Base-by-base conservation (phyloP, 1,140 invertebrate genomes). In the Pollicipes pollicipes region DNA sequence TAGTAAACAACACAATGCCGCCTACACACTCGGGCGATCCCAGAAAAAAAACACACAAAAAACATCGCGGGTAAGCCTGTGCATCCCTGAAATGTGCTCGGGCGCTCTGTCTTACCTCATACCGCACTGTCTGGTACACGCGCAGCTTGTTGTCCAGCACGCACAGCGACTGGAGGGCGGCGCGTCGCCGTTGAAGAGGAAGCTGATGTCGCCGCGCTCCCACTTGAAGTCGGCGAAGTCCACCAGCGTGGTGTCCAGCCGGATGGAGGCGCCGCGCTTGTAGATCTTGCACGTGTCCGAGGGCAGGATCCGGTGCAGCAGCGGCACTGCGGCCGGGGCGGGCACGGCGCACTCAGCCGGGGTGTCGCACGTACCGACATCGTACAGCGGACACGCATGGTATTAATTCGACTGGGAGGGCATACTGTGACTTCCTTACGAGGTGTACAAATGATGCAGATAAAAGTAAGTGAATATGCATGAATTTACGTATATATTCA, bases 221-320 rank as follows among this genome's bases (percentile, higher is more conserved):
- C 92, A 95, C 76, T 88, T 87, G 91, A 94, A 95, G 76, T 95
- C 91, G 76, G 88, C 90, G 76, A 95, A 95, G 79, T 95, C 93
- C 28, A 97, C 90, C 69, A 98, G 80, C 17, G 95, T 98, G 27
- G 95, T 97, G 79, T 98, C 95, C 76, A 98, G 83, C 70, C 96
- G 87, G 72, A 96, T 90, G 68, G 88, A 88, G 31, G 90, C 88
- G 21, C 95, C 74, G 76, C 87, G 87, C 83, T 98, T 99, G 78
- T 95, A 89, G 76, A 98, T 95, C 80, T 89, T 91, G 82, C 95
- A 98, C 71, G 97, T 87, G 82, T 98, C 96, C 29, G 95, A 98
- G 45, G 96, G 96, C 75, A 98, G 82, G 77, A 98, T 93, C 76
- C 94, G 85, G 45, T 95, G 98, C 17, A 98, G 91, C 70, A 98